These are phyloP conservation scores for Anneissia japonica DNA, from an alignment of 35 echinoderm and acorn worm genomes.

Conservation along the genomic window DNA sequence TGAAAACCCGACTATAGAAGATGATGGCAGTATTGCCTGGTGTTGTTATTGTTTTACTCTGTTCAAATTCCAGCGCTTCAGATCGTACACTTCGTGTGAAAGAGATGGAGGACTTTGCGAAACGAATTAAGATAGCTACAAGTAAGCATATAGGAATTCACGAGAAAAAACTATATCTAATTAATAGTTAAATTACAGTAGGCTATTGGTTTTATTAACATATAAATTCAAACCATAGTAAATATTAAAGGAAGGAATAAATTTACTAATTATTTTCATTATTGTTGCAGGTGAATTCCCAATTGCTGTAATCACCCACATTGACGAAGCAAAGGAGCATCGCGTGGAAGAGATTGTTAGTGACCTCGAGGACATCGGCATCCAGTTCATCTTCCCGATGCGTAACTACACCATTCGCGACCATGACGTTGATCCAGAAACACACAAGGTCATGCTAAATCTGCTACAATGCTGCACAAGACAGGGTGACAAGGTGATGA, in stretches of 20 bases:
- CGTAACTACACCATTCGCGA: background rate
- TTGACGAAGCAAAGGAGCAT: background rate
- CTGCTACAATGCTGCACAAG: background rate
- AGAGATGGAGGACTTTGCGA: background rate
- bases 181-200: too few relatives aligned
- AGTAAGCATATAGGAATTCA: too few relatives aligned
- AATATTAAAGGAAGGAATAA: too few relatives aligned
- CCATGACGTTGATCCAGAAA: background rate
- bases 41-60: too few relatives aligned
- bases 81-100: background rate
- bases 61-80: background rate
- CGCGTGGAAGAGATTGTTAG: background rate
- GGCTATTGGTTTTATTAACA: too few relatives aligned
- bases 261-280: too few relatives aligned
- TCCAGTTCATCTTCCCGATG: background rate
- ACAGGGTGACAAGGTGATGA: background rate
- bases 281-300: background rate
- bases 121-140: background rate
- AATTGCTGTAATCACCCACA: background rate
- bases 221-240: too few relatives aligned
- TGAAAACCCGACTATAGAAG: too few relatives aligned
- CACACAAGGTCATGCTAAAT: background rate
- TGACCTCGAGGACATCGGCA: background rate
- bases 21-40: too few relatives aligned
- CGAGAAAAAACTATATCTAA: too few relatives aligned